phyloP scores from a whole-genome alignment of 2,113 vertebrate genomes.

The Pyxicephalus adspersus region DNA sequence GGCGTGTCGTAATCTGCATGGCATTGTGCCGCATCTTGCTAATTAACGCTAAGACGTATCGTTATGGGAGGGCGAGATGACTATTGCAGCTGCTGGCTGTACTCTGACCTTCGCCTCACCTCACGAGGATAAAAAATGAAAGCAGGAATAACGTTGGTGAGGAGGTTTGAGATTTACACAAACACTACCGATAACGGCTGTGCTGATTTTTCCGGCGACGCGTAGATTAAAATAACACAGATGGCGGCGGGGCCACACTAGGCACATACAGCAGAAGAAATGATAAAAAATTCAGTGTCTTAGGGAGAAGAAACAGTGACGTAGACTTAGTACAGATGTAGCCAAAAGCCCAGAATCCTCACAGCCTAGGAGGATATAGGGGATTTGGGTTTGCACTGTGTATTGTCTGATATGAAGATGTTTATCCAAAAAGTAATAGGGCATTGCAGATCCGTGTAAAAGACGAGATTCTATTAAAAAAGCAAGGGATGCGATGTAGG shows the following conservation, averaged over 20 bases:
- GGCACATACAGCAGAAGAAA: background rate
- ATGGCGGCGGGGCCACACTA: background rate
- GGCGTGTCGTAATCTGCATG: too few relatives aligned
- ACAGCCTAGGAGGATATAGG: too few relatives aligned
- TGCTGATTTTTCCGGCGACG: background rate
- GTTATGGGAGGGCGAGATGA: background rate
- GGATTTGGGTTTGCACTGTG: too few relatives aligned
- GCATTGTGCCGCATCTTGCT: too few relatives aligned
- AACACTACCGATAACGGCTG: background rate
- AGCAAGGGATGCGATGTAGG: too few relatives aligned
- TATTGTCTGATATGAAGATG: too few relatives aligned
- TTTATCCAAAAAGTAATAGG: too few relatives aligned
- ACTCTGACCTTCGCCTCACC: background rate
- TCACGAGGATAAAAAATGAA: background rate
- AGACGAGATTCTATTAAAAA: too few relatives aligned
- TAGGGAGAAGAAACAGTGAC: background rate
- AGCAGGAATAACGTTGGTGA: background rate
- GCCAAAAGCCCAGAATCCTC: background rate
- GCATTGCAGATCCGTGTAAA: too few relatives aligned
- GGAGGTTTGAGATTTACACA: background rate
- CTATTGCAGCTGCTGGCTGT: background rate
- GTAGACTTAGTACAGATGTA: background rate
- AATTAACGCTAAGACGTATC: too few relatives aligned
- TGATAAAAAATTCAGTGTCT: background rate
- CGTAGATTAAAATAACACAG: background rate